A percentile compares a stretch with the other conserved stretches of the same genome.
These are phyloP conservation scores for Camponotus vicinus DNA, from an alignment of 1,140 invertebrate genomes.

Conservation along the genomic window DNA sequence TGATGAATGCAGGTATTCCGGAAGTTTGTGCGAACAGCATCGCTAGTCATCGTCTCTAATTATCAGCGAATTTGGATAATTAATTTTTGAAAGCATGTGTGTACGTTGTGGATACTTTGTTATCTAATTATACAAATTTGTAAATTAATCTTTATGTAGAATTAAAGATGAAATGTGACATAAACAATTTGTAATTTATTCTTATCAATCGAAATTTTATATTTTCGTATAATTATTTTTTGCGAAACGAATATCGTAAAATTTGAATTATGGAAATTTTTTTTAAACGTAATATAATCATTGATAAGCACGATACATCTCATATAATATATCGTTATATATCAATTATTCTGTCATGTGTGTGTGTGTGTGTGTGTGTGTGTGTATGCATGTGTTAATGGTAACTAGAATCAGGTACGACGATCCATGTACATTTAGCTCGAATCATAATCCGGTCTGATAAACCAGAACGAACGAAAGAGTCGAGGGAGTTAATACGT, in stretches of 20 bases:
- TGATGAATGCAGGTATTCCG: constrained; percentile 69
- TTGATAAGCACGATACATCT: not conserved
- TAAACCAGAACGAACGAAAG: constrained; percentile 28
- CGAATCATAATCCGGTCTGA: constrained; percentile 60
- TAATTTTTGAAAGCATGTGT: not conserved
- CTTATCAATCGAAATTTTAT: not conserved
- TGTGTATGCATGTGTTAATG: not conserved
- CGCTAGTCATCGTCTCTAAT: constrained; percentile 52
- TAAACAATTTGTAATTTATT: not conserved
- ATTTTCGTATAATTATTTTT: not conserved
- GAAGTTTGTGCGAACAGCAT: constrained; percentile 52
- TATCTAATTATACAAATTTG: constrained; percentile 9
- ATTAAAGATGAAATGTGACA: not conserved
- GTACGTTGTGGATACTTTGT: constrained; percentile 4
- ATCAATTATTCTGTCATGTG: not conserved
- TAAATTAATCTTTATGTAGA: constrained; percentile 13
- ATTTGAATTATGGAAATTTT: not conserved
- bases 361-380: not conserved
- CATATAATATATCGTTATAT: not conserved
- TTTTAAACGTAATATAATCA: not conserved
- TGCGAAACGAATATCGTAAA: not conserved
- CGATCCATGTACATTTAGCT: constrained; percentile 57
- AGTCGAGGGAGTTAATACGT: constrained; percentile 67
- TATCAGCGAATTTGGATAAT: constrained; percentile 50
- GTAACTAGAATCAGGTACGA: constrained; percentile 39